phyloP scores from a whole-genome alignment of 2,797 vertebrate species.

The Argentina silus region DNA sequence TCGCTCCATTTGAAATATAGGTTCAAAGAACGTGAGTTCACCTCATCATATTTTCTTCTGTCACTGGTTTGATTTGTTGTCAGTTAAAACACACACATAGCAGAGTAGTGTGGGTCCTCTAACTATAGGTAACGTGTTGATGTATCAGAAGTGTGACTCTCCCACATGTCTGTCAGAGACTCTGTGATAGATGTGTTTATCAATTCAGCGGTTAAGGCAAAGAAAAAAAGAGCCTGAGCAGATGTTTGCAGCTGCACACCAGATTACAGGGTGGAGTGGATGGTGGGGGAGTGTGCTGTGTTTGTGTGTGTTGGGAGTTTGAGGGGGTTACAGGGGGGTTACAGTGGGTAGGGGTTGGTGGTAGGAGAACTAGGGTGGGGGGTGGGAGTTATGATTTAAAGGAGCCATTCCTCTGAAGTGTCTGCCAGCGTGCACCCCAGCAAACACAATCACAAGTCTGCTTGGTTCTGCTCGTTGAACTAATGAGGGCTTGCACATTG shows the following conservation, averaged over 20 bases:
- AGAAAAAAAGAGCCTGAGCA: conserved; percentile 66
- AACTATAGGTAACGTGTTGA: conserved; percentile 12
- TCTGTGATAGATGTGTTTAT: conserved; percentile 80
- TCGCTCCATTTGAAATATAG: not conserved
- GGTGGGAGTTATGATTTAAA: conserved; percentile 79
- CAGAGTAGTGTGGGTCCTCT: too few relatives aligned
- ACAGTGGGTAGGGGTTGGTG: conserved; percentile 67
- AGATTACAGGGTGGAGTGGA: conserved; percentile 83
- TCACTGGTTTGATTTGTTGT: conserved; percentile 33
- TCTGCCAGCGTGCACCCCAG: conserved; percentile 82
- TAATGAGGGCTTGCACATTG: conserved; percentile 83
- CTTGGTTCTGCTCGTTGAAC: conserved; percentile 84
- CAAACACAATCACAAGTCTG: conserved; percentile 84
- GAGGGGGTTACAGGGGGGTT: conserved; percentile 75
- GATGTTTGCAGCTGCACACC: conserved; percentile 84
- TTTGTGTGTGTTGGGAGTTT: conserved; percentile 52
- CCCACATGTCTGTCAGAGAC: conserved; percentile 70
- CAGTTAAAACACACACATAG: too few relatives aligned
- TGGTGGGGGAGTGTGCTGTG: conserved; percentile 62
- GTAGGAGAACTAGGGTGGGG: conserved; percentile 47
- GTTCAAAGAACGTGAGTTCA: not conserved
- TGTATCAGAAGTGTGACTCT: conserved; percentile 59
- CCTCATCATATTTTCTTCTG: not conserved
- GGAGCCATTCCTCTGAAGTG: conserved; percentile 83
- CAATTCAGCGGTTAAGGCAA: conserved; percentile 73